Evolutionary conservation across 2,113 vertebrate genomes (phyloP).

Genomic region (Sander vitreus): DNA sequence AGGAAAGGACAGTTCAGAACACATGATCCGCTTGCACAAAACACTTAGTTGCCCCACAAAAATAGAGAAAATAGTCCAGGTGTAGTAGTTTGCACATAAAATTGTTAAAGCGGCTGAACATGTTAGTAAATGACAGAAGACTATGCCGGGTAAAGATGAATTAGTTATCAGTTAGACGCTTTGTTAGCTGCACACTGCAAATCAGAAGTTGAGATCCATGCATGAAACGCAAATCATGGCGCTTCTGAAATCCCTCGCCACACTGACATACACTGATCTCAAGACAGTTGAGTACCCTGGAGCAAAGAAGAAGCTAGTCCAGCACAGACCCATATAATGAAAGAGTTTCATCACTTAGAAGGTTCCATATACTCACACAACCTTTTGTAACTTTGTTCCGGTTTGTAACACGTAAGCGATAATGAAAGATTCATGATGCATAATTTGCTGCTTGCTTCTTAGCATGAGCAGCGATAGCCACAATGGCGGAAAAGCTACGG

Average conservation of each 20-base stretch:
- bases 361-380: constrained; percentile 26
- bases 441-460: neutral
- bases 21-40: constrained; percentile 6
- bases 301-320: constrained; percentile 58
- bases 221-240: constrained; percentile 36
- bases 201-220: constrained; percentile 49
- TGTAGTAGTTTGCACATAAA: constrained; percentile 5
- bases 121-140: constrained; percentile 49
- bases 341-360: constrained; percentile 62
- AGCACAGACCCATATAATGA: constrained; percentile 36
- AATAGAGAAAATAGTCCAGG: neutral
- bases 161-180: constrained; percentile 2
- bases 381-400: neutral
- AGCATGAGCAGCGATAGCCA: neutral
- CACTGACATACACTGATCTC: constrained; percentile 27
- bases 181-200: constrained; percentile 22
- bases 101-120: neutral
- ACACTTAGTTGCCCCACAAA: neutral
- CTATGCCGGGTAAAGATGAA: neutral
- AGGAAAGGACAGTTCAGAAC: constrained; percentile 55
- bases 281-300: constrained; percentile 22
- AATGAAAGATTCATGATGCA: neutral
- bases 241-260: constrained; percentile 5
- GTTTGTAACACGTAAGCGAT: neutral
- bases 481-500: neutral